Base-by-base conservation (phyloP, 2,888 invertebrate genomes). In the Ceriagrion tenellum region DNA sequence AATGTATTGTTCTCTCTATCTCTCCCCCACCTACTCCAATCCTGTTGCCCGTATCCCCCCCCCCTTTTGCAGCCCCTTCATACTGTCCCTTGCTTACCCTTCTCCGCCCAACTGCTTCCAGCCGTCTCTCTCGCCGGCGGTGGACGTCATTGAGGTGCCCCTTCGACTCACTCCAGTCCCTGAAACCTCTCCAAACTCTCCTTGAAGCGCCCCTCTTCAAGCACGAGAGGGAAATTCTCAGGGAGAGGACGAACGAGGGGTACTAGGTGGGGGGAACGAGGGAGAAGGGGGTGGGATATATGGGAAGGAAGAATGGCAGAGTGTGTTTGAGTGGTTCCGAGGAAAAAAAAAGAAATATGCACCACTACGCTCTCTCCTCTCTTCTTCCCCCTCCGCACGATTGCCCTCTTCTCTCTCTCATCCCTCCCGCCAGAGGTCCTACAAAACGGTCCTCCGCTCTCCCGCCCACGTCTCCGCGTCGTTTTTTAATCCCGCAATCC, bases 151-250 rank as follows among this genome's bases (percentile, higher is more conserved):
- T 20, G 59, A 59, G 20, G 59, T 16, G 59, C 59, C 59, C 59
- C 26, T 0, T 35, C 30, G 35, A n/a, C 35, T 30, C 81, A 35
- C 35, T 81, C 10, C 35, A 30, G 69, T 35, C 81, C 81, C 81
- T 35, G 81, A 35, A 81, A 81, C 81, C 81, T 35, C 81, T 81
- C 35, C 35, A 81, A 81, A 81, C 81, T 81, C 81, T 81, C 35
- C 81, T 30, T 35, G 16, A 81, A 35, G 81, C 1, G 30, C 81
- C 30, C n/a, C 35, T 81, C 81, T n/a, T 13, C 13, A 10, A 0
- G 81, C 30, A 81, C 55, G 90, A 90, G 59, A n/a, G n/a, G 90
- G 55, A 55, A 90, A 90, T 90, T 56, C 30, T 56, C 55, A 56
- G 30, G 55, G 18, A 30, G 47, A 12, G 20, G 26, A 55, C 10